These are phyloP conservation scores for Schizothorax lantsangensis DNA, from an alignment of 2,797 vertebrate genomes.

Conservation along the genomic window DNA sequence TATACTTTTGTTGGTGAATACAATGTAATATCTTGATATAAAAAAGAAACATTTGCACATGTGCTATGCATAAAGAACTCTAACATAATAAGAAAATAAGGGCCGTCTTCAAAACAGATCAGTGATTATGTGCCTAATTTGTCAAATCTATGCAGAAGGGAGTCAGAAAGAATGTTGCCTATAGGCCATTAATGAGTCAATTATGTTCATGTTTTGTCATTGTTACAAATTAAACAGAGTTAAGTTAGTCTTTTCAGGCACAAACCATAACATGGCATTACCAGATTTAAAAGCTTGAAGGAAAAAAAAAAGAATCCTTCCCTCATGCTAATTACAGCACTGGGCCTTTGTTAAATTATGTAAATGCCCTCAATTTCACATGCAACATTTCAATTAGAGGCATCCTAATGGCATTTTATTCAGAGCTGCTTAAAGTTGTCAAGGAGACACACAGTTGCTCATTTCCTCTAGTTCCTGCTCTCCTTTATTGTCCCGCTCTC, in stretches of 20 bases:
- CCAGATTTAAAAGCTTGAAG: slow-evolving; percentile 62
- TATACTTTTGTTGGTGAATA: neutral
- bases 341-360: slow-evolving; percentile 58
- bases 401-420: slow-evolving; percentile 57
- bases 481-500: neutral
- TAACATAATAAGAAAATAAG: neutral
- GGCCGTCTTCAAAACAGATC: slow-evolving; percentile 43
- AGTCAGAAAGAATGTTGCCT: slow-evolving; percentile 60
- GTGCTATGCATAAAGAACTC: neutral
- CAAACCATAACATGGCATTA: slow-evolving; percentile 68
- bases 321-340: slow-evolving; percentile 50
- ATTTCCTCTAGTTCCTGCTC: neutral
- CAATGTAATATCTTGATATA: neutral
- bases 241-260: slow-evolving; percentile 63
- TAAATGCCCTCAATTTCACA: slow-evolving; percentile 66
- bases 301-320: slow-evolving; percentile 51
- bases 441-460: slow-evolving; percentile 44
- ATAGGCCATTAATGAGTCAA: slow-evolving; percentile 72
- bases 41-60: neutral
- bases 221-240: slow-evolving; percentile 67
- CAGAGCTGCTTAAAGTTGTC: slow-evolving; percentile 52
- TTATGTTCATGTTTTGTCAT: slow-evolving; percentile 67
- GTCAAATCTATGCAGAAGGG: slow-evolving; percentile 65
- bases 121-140: slow-evolving; percentile 69
- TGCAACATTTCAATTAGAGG: slow-evolving; percentile 66